Percentiles rank a stretch among this genome's conserved stretches.
Evolutionary conservation across 2,888 invertebrate species (phyloP).

Genomic region (Cosmia trapezina): DNA sequence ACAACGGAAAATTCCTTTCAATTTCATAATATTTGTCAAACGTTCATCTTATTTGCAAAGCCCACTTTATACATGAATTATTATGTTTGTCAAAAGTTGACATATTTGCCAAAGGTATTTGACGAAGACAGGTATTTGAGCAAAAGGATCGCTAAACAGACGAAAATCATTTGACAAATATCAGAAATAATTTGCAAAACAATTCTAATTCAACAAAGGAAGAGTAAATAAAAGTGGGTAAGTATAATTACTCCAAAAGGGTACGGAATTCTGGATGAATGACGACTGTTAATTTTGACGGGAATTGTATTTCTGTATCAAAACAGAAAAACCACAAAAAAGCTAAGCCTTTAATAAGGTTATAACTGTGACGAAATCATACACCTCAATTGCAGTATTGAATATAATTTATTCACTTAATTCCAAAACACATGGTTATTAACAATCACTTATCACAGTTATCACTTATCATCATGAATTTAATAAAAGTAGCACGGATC

Average conservation of each 20-base stretch:
- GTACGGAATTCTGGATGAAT: slow-evolving; percentile 25
- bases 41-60: slow-evolving; percentile 32
- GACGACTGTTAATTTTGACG: slow-evolving; percentile 31
- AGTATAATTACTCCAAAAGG: slow-evolving; percentile 30
- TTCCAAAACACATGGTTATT: too few species aligned
- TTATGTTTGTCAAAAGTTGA: slow-evolving; percentile 44
- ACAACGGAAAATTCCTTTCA: not conserved
- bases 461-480: too few species aligned
- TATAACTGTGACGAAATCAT: too few species aligned
- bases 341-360: not conserved
- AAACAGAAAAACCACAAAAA: slow-evolving; percentile 11
- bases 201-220: slow-evolving; percentile 43
- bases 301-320: not conserved
- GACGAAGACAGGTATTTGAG: slow-evolving; percentile 49
- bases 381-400: too few species aligned
- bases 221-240: slow-evolving; percentile 47
- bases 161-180: slow-evolving; percentile 55
- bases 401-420: too few species aligned
- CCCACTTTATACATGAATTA: slow-evolving; percentile 25
- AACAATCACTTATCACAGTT: too few species aligned
- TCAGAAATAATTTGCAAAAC: slow-evolving; percentile 53
- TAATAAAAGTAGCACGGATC: too few species aligned
- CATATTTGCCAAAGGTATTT: slow-evolving; percentile 51
- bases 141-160: slow-evolving; percentile 48
- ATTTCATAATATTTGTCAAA: slow-evolving; percentile 27